A percentile compares a stretch with the other conserved stretches of the same genome.
phyloP scores from a whole-genome alignment of 1,140 invertebrate species.

The Brachionus calyciflorus region DNA sequence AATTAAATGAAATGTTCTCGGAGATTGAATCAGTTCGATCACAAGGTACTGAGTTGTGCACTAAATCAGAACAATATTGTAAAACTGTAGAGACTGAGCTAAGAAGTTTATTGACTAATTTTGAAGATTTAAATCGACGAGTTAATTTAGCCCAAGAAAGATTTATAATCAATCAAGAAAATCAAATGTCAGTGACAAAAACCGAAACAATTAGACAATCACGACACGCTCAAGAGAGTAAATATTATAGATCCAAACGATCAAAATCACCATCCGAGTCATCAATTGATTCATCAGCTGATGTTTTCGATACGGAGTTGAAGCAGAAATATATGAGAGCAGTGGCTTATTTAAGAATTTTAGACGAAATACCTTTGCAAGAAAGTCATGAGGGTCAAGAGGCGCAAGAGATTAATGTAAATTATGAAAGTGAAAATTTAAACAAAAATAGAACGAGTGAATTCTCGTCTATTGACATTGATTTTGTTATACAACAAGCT shows the following conservation, averaged over 20 bases:
- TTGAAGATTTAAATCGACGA: constrained; percentile 41
- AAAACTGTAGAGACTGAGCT: constrained; percentile 23
- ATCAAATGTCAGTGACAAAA: not conserved
- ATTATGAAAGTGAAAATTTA: not conserved
- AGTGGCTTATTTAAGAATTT: constrained; percentile 43
- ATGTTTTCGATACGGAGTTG: constrained; percentile 30
- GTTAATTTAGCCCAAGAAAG: constrained; percentile 10
- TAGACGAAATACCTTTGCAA: constrained; percentile 4
- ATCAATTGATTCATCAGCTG: not conserved
- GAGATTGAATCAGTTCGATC: constrained; percentile 22
- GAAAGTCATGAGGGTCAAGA: not conserved
- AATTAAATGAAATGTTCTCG: not conserved
- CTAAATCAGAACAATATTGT: constrained; percentile 24
- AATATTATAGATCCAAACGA: constrained; percentile 16
- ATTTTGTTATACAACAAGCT: constrained; percentile 42
- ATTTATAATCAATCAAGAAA: constrained; percentile 3
- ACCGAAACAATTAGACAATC: not conserved
- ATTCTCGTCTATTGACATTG: constrained; percentile 31
- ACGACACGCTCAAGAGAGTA: constrained; percentile 40
- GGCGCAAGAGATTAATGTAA: no score
- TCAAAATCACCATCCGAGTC: constrained; percentile 40
- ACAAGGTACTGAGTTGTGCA: constrained; percentile 29
- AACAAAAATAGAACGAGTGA: not conserved
- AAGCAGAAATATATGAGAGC: constrained; percentile 41
- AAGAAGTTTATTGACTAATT: constrained; percentile 13